Base-by-base conservation (phyloP, 2,888 invertebrate species). In the Melinaea marsaeus region DNA sequence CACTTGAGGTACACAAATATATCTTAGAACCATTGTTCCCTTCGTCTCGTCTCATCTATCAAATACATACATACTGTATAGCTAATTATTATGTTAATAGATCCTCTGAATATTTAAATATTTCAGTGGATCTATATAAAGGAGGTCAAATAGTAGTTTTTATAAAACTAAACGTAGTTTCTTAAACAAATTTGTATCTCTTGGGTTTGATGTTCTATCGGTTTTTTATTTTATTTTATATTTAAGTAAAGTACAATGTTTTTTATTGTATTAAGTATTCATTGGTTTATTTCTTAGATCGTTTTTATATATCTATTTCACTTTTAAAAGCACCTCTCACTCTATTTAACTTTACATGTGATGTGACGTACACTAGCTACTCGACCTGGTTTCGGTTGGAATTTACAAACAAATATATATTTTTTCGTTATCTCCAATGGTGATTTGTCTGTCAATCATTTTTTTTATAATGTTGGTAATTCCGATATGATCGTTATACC, bases 111-210 rank as follows among this genome's bases (percentile, higher is more conserved):
- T 51, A 51, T 51, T 51, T 51, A 51, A 7, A 32, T n/a, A 51
- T 51, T 51, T 32, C 51, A 51, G 51, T 32, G 22, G 32, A 51
- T 51, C 32, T 51, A 51, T 32, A 3, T n/a, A 22, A 63, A 6
- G 51, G 57, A 63, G 60, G 63, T 63, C 60, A 57, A 63, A 57
- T 42, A 42, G 59, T 42, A 42, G 59, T 54, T 63, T 63, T 63
- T 56, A 32, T 51, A 22, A 7, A 7, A 51, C 32, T 9, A 32
- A 51, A 51, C 32, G 51, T 51, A 51, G 51, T 51, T 51, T 32
- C 32, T 51, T 51, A 7, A 51, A 32, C 51, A 51, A 51, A 51
- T 51, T 51, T 7, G 32, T 51, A 51, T 51, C 51, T 51, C 51
- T 51, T 7, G 51, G 51, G 51, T 32, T 51, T 51, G 51, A 51